Conservation (phyloP, 2,797 vertebrate genomes). For the Catostomus latipinnis region DNA sequence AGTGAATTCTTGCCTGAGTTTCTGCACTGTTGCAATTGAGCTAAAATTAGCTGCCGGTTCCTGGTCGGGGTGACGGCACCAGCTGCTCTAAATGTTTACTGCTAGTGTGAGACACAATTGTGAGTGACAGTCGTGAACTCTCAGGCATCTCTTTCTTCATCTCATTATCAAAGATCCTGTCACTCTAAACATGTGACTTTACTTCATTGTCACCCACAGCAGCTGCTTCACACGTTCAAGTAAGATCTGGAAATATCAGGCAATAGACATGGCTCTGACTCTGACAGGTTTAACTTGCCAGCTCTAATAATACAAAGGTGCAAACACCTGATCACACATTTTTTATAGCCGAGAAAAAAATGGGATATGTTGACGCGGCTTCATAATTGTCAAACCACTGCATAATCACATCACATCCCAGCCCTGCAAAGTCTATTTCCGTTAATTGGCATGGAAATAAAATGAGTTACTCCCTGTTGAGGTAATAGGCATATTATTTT, state of each 20-base stretch:
- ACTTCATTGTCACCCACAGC: conserved; percentile 53
- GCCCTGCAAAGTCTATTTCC: conserved; percentile 6
- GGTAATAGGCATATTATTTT: neutral
- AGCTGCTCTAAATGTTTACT: conserved; percentile 23
- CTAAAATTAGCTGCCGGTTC: neutral
- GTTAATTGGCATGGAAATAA: conserved; percentile 20
- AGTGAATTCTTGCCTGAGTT: neutral
- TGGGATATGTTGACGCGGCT: neutral
- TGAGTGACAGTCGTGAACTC: conserved; percentile 42
- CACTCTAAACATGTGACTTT: conserved; percentile 10
- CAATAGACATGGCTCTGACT: conserved; percentile 16
- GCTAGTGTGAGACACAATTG: neutral
- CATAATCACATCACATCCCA: conserved; percentile 17
- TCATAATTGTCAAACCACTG: neutral
- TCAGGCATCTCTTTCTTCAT: conserved; percentile 24
- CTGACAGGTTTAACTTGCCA: conserved; percentile 40
- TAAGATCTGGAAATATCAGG: conserved; percentile 42
- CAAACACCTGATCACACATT: conserved; percentile 57
- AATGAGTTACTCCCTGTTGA: conserved; percentile 4
- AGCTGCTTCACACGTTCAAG: conserved; percentile 56
- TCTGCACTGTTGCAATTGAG: neutral
- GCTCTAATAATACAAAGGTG: conserved; percentile 49
- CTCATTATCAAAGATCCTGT: conserved; percentile 65
- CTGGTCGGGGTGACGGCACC: conserved; percentile 12
- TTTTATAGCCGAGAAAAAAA: conserved; percentile 26